phyloP scores from a whole-genome alignment of 2,797 vertebrate species.

The Cossypha dichroa region DNA sequence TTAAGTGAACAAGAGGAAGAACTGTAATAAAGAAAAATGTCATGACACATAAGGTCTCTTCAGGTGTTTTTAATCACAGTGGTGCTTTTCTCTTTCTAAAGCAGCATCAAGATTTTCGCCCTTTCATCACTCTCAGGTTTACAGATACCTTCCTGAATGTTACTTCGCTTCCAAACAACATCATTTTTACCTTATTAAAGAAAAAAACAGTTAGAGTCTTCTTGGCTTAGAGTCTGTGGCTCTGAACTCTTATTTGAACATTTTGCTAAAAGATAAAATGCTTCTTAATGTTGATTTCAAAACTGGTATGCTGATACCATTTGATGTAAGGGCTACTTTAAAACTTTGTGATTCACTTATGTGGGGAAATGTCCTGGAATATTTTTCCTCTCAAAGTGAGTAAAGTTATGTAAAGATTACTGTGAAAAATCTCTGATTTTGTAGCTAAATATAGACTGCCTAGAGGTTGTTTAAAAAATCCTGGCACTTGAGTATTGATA shows the following conservation, averaged over 20 bases:
- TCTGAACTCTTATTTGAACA: neutral
- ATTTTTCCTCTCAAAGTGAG: neutral
- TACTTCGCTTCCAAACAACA: neutral
- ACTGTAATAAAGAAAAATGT: constrained; percentile 15
- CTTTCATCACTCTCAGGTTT: neutral
- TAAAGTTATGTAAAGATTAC: neutral
- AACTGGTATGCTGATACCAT: neutral
- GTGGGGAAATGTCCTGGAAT: neutral
- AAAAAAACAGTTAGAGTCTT: neutral
- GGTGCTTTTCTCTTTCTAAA: neutral
- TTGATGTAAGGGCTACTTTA: neutral
- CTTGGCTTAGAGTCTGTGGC: neutral
- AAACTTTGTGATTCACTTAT: neutral
- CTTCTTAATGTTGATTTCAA: neutral
- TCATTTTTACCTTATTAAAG: neutral
- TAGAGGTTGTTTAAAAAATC: neutral
- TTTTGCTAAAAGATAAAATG: neutral
- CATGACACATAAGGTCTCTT: neutral
- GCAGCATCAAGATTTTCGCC: neutral
- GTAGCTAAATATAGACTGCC: neutral
- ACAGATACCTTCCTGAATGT: neutral
- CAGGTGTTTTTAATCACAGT: constrained; percentile 43
- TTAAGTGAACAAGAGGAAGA: constrained; percentile 8
- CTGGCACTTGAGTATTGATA: neutral
- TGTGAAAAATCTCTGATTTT: neutral